Evolutionary conservation across 2,113 vertebrate genomes (phyloP).

Genomic region (Ariopsis seemanni): DNA sequence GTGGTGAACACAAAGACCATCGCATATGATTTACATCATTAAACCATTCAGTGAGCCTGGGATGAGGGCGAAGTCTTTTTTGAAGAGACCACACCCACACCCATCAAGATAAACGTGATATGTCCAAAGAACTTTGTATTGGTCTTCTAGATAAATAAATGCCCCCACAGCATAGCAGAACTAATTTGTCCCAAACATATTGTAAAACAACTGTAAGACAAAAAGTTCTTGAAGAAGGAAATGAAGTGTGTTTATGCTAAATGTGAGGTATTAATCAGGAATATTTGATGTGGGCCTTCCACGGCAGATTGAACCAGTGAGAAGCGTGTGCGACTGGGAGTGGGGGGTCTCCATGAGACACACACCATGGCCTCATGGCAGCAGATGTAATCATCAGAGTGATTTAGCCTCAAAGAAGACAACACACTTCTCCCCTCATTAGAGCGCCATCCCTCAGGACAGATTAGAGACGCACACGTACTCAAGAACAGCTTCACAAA

Average conservation of each 20-base stretch:
- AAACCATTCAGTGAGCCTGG: background rate
- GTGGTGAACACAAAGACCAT: background rate
- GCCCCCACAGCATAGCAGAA: background rate
- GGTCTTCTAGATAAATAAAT: background rate
- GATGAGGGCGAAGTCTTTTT: background rate
- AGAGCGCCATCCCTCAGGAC: conserved; percentile 77
- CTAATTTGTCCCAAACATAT: background rate
- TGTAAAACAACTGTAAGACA: background rate
- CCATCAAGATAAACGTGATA: background rate
- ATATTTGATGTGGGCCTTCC: conserved; percentile 73
- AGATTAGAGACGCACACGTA: conserved; percentile 79
- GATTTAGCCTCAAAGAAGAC: conserved; percentile 83
- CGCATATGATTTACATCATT: background rate
- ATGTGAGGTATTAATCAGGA: conserved; percentile 57
- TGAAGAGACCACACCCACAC: background rate
- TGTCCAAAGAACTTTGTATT: background rate
- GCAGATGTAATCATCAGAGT: conserved; percentile 88
- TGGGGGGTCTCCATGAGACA: conserved; percentile 79
- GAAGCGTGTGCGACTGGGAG: conserved; percentile 72
- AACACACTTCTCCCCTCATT: conserved; percentile 75
- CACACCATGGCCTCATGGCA: conserved; percentile 81
- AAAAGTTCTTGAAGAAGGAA: background rate
- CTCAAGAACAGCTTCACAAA: conserved; percentile 80
- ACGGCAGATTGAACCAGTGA: conserved; percentile 78
- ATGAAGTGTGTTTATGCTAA: conserved; percentile 52